A percentile compares a stretch with the other conserved stretches of the same genome.
phyloP scores from a whole-genome alignment of 2,888 invertebrate genomes.

The Tipula lateralis region DNA sequence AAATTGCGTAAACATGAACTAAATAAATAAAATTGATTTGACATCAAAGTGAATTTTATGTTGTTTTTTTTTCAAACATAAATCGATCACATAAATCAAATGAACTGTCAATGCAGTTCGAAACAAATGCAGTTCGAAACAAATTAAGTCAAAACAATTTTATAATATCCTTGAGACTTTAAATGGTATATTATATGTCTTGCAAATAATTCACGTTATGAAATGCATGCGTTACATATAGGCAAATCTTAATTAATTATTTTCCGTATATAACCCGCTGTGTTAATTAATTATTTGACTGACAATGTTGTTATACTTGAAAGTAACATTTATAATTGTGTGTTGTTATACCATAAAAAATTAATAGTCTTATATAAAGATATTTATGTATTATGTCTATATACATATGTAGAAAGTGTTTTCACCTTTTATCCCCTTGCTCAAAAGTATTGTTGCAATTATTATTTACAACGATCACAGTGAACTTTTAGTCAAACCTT shows the following conservation, averaged over 20 bases:
- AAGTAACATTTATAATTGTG: background rate
- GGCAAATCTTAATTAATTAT: background rate
- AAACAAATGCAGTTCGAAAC: background rate
- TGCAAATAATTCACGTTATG: background rate
- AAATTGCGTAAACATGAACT: background rate
- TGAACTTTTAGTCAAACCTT: background rate
- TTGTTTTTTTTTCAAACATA: background rate
- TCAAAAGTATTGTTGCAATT: background rate
- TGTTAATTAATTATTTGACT: background rate
- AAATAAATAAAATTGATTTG: background rate
- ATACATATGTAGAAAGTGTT: background rate
- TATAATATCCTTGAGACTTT: background rate
- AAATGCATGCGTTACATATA: background rate
- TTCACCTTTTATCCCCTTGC: background rate
- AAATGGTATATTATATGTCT: background rate
- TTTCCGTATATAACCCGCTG: background rate
- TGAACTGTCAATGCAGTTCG: background rate
- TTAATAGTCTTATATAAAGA: background rate
- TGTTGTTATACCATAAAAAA: background rate
- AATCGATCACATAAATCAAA: background rate
- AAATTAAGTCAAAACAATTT: background rate
- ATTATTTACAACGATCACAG: too few species aligned
- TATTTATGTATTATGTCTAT: background rate
- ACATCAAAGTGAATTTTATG: background rate
- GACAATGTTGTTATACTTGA: background rate